phyloP scores from a whole-genome alignment of 1,140 invertebrate genomes.

The Eufriesea mexicana region DNA sequence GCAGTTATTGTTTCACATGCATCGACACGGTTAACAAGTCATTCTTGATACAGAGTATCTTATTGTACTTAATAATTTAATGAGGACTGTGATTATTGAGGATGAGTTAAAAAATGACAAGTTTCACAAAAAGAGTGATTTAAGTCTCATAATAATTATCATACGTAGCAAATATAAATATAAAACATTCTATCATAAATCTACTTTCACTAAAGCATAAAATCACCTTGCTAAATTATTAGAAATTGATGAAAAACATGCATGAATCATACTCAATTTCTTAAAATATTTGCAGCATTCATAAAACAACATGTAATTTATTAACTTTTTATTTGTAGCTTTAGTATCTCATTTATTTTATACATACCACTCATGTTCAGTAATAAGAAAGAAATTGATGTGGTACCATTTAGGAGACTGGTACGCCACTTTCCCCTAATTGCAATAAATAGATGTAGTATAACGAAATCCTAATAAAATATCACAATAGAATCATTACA shows the following conservation, averaged over 20 bases:
- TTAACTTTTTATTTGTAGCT: neutral
- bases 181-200: neutral
- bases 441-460: neutral
- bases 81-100: no score
- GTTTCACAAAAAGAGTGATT: neutral
- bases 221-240: neutral
- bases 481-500: neutral
- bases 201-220: neutral
- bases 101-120: no score
- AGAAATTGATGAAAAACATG: neutral
- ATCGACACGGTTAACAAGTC: neutral
- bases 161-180: neutral
- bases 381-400: neutral
- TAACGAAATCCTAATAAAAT: neutral
- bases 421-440: neutral
- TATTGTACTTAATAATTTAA: no score
- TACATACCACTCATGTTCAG: neutral
- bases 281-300: neutral
- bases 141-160: neutral
- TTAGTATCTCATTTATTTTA: neutral
- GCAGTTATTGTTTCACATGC: slow-evolving; percentile 33
- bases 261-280: neutral
- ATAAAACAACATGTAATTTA: neutral
- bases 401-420: neutral
- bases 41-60: neutral